Percentiles rank a stretch among this genome's conserved stretches.
These are phyloP conservation scores for Drosophila nigricruria DNA, from an alignment of 2,888 invertebrate species.

Conservation along the genomic window DNA sequence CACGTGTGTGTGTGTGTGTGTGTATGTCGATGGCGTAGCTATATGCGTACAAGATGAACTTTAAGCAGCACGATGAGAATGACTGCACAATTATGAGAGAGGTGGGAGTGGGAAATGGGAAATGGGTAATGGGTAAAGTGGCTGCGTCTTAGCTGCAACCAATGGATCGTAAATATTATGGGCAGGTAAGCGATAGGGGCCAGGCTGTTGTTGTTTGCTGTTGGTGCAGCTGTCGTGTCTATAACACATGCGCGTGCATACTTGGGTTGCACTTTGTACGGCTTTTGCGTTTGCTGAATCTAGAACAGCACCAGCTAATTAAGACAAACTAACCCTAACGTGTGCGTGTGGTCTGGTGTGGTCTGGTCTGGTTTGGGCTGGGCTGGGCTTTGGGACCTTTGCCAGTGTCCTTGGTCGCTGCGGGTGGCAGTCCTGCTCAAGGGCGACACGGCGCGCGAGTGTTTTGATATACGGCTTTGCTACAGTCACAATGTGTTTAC, in stretches of 20 bases:
- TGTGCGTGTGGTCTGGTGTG: slow-evolving; percentile 36
- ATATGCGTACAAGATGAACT: slow-evolving; percentile 65
- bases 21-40: slow-evolving; percentile 24
- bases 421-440: slow-evolving; percentile 51
- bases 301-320: slow-evolving; percentile 65
- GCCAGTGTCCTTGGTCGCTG: slow-evolving; percentile 62
- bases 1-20: background rate
- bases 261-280: slow-evolving; percentile 29
- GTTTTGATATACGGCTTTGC: slow-evolving; percentile 75
- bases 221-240: slow-evolving; percentile 37
- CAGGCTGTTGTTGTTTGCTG: slow-evolving; percentile 30
- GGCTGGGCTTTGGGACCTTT: slow-evolving; percentile 26
- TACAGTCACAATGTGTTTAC: slow-evolving; percentile 80
- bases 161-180: slow-evolving; percentile 74
- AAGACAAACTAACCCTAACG: slow-evolving; percentile 71
- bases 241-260: slow-evolving; percentile 40
- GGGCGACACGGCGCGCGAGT: slow-evolving; percentile 52
- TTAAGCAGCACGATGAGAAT: slow-evolving; percentile 60
- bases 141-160: slow-evolving; percentile 58
- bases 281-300: slow-evolving; percentile 22
- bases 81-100: slow-evolving; percentile 72
- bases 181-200: slow-evolving; percentile 47
- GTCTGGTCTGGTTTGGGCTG: slow-evolving; percentile 24
- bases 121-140: slow-evolving; percentile 41
- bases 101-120: slow-evolving; percentile 2